Base-by-base conservation (phyloP, 2,888 invertebrate genomes). In the Noctua comes region DNA sequence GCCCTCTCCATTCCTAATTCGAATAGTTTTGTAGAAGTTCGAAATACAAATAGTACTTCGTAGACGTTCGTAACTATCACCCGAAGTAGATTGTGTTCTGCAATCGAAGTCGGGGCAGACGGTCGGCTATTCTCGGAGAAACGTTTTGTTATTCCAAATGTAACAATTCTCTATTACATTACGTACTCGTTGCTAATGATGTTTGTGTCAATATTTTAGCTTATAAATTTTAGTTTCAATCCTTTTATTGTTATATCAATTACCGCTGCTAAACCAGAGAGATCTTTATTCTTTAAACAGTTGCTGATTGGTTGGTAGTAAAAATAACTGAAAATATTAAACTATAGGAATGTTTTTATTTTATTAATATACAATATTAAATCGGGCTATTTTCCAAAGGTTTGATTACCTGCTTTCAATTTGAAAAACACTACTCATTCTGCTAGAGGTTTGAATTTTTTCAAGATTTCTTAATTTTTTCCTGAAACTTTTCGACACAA, bases 141-240 rank as follows among this genome's bases (percentile, higher is more conserved):
- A 89, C 88, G 92, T 93, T 93, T 93, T 93, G 93, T 93, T 93
- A 91, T 93, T 93, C 90, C 90, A 88, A 90, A 91, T 92, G 91
- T 90, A 92, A 93, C 91, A 92, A 93, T 93, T 91, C 91, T 87
- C 89, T 90, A 91, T 91, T 91, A 59, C 27, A 16, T 59, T 59
- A 90, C 87, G 86, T 83, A 84, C 86, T 84, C 43, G 3, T 75
- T 62, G 69, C 80, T 86, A 88, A 88, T 86, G 76, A 88, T 80
- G 79, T 84, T 79, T 74, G 76, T 80, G 72, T 82, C 88, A 86
- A 88, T 88, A 82, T 78, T 82, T 70, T 79, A 66, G 68, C 40
- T 57, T 3, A 65, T 24, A 11, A 40, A 40, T 57, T 59, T 16
- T 27, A 24, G 0, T 36, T 0, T 2, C 2, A 2, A 18, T 27